Evolutionary conservation across 2,888 invertebrate species (phyloP).

Genomic region (Pseudeuparius sepicola): DNA sequence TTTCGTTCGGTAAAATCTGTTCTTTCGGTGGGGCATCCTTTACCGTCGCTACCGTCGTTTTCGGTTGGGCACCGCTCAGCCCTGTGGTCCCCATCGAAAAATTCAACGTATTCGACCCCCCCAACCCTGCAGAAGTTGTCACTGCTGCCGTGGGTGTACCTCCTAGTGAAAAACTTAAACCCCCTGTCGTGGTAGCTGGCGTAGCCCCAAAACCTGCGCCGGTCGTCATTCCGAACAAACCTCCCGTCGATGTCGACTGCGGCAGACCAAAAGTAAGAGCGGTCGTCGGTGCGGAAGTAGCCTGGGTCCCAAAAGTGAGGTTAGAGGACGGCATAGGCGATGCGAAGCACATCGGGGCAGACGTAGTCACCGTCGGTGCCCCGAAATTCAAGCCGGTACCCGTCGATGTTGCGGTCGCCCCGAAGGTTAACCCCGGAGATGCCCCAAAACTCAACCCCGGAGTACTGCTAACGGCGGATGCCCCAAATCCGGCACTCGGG

Average conservation of each 20-base stretch:
- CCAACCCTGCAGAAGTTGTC: conserved; percentile 8
- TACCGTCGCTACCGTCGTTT: conserved; percentile 33
- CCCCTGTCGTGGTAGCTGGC: conserved; percentile 21
- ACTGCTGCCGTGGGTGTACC: conserved; percentile 17
- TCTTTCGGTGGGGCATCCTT: conserved; percentile 50
- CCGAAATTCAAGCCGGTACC: conserved; percentile 16
- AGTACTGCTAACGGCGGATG: background rate
- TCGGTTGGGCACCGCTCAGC: conserved; percentile 38
- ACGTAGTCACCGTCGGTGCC: conserved; percentile 15
- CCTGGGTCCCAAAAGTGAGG: conserved; percentile 12
- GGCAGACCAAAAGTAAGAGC: too few relatives aligned
- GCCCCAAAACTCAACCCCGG: conserved; percentile 27
- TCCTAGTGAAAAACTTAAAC: conserved; percentile 15
- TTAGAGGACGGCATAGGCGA: too few relatives aligned
- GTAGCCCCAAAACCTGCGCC: too few relatives aligned
- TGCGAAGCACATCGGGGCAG: conserved; percentile 12
- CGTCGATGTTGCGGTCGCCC: conserved; percentile 10
- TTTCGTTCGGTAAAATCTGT: conserved; percentile 63
- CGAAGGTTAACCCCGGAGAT: conserved; percentile 12
- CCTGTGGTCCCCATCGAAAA: too few relatives aligned
- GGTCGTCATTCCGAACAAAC: conserved; percentile 7
- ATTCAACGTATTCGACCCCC: too few relatives aligned
- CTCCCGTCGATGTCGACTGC: too few relatives aligned
- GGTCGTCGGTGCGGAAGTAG: background rate
- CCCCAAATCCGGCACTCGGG: conserved; percentile 15